Evolutionary conservation across 2,888 invertebrate genomes (phyloP), one percentile per base, ranked within the genome.

Genomic region (Andrena bucephala): DNA sequence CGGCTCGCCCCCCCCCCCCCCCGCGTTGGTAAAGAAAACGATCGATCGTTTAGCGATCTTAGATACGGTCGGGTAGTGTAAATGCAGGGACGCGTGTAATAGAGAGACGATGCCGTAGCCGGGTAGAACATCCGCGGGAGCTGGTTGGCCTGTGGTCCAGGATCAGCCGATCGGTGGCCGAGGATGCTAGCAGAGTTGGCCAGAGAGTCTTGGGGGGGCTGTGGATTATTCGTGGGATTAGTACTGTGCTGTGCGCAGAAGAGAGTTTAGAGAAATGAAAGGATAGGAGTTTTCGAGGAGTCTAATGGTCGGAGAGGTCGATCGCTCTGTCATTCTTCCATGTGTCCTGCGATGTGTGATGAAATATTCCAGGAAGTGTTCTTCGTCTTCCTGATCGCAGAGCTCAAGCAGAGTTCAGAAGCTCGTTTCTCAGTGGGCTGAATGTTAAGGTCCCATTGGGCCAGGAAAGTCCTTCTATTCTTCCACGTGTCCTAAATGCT

Each of bases 41-140:
- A 63, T 66, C 80, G 52, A 57, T 85, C 71, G 77, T 73, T 69
- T 62, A 67, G 59, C 60, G 60, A 52, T 20, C n/a, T 83, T 78
- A 87, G 65, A 68, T 81, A 54, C 70, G 70, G 81, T 63, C 62
- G 76, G 77, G 59, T 75, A 81, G 48, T 20, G 20, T 20, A 20
- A 20, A 20, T 20, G 20, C 20, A 20, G 20, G 20, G 20, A 20
- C 13, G 36, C 31, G 50, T 48, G 31, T 57, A 20, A 20, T 20
- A 68, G 80, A 72, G 52, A 27, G 68, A 13, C 10, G 54, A 6
- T 24, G 8, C 8, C 59, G 52, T 72, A 63, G 71, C 66, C n/a
- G 48, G 13, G 48, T 63, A 31, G 67, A 80, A 80, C 71, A 65
- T 27, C 42, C 24, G 27, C 0, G 50, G 29, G 31, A 31, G 29